phyloP scores from a whole-genome alignment of 2,888 invertebrate species.

The Drosophila mercatorum region DNA sequence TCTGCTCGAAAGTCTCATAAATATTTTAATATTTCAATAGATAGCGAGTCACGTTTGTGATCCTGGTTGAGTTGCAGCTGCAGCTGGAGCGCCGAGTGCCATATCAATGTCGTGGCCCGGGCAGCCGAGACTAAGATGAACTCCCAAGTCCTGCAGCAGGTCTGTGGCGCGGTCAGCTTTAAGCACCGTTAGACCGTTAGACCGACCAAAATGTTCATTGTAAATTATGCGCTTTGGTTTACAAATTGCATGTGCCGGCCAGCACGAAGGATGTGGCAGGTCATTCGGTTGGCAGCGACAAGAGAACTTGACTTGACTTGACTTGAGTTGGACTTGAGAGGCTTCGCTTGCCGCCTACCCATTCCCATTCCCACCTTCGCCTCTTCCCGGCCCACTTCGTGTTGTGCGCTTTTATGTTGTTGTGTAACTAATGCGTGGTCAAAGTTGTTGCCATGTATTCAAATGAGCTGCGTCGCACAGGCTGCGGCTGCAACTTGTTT shows the following conservation, averaged over 20 bases:
- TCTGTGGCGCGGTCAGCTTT: slow-evolving; percentile 54
- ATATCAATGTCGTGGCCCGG: slow-evolving; percentile 33
- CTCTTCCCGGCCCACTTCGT: neutral
- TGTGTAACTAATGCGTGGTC: slow-evolving; percentile 76
- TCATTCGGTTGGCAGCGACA: slow-evolving; percentile 43
- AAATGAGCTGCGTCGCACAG: slow-evolving; percentile 66
- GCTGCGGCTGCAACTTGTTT: slow-evolving; percentile 69
- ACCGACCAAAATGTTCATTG: slow-evolving; percentile 64
- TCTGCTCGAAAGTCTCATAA: neutral
- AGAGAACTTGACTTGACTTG: slow-evolving; percentile 50
- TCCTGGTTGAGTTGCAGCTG: slow-evolving; percentile 1
- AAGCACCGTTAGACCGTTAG: slow-evolving; percentile 50
- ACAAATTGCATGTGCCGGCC: slow-evolving; percentile 74
- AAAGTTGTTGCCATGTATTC: slow-evolving; percentile 78
- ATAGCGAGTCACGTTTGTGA: neutral
- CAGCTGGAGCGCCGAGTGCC: slow-evolving; percentile 4
- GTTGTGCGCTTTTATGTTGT: slow-evolving; percentile 53
- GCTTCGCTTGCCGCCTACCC: neutral
- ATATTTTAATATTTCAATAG: slow-evolving; percentile 2
- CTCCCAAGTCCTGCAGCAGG: slow-evolving; percentile 29
- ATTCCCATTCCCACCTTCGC: neutral
- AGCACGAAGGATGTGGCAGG: slow-evolving; percentile 69
- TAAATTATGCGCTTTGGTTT: slow-evolving; percentile 78
- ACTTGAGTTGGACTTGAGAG: slow-evolving; percentile 25
- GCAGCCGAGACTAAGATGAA: slow-evolving; percentile 14